A percentile compares a stretch with the other conserved stretches of the same genome.
phyloP scores from a whole-genome alignment of 1,140 invertebrate genomes.

The Tetragonula clypearis region DNA sequence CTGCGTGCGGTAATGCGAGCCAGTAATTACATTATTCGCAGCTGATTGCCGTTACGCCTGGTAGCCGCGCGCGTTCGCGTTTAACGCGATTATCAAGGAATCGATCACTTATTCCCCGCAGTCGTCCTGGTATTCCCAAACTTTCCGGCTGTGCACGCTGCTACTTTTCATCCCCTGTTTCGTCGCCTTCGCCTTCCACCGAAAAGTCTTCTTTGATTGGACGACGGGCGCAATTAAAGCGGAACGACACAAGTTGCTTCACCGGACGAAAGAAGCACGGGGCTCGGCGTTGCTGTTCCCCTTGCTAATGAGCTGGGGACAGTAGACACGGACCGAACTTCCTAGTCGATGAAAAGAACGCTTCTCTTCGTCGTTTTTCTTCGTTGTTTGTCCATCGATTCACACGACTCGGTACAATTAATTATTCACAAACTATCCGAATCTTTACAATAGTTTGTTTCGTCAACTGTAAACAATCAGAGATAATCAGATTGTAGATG shows the following conservation, averaged over 20 bases:
- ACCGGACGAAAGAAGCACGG: not conserved
- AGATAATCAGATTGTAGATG: not conserved
- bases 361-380: not conserved
- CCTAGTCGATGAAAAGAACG: not conserved
- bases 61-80: constrained; percentile 51
- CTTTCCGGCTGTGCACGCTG: constrained; percentile 6
- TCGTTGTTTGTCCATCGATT: not conserved
- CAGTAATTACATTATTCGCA: constrained; percentile 68
- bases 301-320: constrained; percentile 36
- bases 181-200: constrained; percentile 16
- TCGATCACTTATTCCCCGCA: constrained; percentile 65
- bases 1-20: constrained; percentile 64
- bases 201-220: constrained; percentile 66
- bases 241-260: constrained; percentile 48
- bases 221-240: constrained; percentile 64
- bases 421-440: not conserved
- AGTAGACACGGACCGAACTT: not conserved
- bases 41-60: constrained; percentile 58
- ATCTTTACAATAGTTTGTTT: not conserved
- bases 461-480: not conserved
- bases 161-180: not conserved
- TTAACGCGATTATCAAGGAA: constrained; percentile 68
- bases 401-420: not conserved
- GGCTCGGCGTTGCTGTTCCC: not conserved
- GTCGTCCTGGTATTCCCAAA: constrained; percentile 37